A percentile compares a stretch with the other conserved stretches of the same genome.
Evolutionary conservation across 2,888 invertebrate species (phyloP).

Genomic region (Agrochola lota): DNA sequence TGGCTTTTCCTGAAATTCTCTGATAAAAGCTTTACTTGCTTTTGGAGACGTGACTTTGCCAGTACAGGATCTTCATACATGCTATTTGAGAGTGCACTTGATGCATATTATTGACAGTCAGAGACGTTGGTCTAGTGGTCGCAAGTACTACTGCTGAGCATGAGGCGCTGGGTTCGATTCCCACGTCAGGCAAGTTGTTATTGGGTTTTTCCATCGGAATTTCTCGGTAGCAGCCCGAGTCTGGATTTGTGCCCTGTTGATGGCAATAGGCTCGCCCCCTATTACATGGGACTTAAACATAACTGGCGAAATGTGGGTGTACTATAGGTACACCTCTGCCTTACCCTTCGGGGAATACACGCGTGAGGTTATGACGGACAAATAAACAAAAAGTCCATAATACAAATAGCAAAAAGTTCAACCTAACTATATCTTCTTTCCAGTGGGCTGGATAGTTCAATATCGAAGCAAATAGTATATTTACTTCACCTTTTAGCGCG

Average conservation of each 20-base stretch:
- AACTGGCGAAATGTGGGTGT: neutral
- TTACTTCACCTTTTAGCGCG: conserved; percentile 95
- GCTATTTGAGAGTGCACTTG: neutral
- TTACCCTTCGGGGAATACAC: neutral
- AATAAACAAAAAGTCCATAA: neutral
- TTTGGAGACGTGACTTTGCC: neutral
- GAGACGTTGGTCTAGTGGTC: neutral
- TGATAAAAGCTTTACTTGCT: neutral
- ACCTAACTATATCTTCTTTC: conserved; percentile 66
- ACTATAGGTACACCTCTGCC: neutral
- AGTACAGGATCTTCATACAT: neutral
- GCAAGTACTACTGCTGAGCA: too few species aligned
- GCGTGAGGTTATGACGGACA: neutral
- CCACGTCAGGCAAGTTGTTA: neutral
- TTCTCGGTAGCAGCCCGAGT: neutral
- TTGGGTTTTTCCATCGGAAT: neutral
- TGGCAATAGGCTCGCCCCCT: neutral
- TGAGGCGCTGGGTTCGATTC: neutral
- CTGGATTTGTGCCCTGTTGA: neutral
- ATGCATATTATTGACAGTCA: neutral
- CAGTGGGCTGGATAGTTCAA: conserved; percentile 89
- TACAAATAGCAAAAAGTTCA: conserved; percentile 24
- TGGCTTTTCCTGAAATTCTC: neutral
- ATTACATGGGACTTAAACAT: neutral
- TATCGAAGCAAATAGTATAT: conserved; percentile 95